These are phyloP conservation scores for Eristalis tenax DNA, from an alignment of 2,888 invertebrate species.

Conservation along the genomic window DNA sequence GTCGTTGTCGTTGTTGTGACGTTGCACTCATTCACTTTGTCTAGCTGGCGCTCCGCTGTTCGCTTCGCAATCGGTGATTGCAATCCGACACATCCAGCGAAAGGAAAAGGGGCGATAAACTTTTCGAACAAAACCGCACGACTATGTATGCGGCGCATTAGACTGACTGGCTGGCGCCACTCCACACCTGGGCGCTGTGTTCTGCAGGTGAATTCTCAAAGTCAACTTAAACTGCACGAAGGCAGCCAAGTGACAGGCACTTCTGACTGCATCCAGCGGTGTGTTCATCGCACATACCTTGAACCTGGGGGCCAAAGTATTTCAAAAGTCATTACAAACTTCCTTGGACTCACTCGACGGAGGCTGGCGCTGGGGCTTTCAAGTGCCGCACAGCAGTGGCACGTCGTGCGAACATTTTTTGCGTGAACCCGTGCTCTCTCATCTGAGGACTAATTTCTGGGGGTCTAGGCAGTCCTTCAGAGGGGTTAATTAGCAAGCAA, in stretches of 20 bases:
- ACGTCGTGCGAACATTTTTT: conserved; percentile 17
- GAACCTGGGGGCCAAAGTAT: conserved; percentile 60
- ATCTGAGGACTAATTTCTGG: too few relatives aligned
- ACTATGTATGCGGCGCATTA: conserved; percentile 57
- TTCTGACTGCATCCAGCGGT: conserved; percentile 37
- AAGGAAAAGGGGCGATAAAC: conserved; percentile 44
- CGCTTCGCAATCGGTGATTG: conserved; percentile 58
- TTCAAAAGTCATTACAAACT: conserved; percentile 69
- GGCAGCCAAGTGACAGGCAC: conserved; percentile 49
- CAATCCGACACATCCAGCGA: conserved; percentile 53
- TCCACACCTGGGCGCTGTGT: background rate
- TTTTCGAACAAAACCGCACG: conserved; percentile 61
- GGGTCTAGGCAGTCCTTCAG: background rate
- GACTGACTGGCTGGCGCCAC: conserved; percentile 7
- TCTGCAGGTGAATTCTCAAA: conserved; percentile 41
- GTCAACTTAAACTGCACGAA: conserved; percentile 37
- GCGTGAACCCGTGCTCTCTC: background rate
- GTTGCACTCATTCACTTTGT: conserved; percentile 3
- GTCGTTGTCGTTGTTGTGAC: conserved; percentile 14
- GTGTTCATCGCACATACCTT: conserved; percentile 58
- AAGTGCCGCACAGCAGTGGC: background rate
- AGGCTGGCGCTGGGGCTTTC: background rate
- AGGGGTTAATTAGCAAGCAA: too few relatives aligned
- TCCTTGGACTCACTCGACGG: conserved; percentile 26
- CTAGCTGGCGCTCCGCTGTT: conserved; percentile 27